phyloP scores from a whole-genome alignment of 1,140 invertebrate species.

The Cherax quadricarinatus region DNA sequence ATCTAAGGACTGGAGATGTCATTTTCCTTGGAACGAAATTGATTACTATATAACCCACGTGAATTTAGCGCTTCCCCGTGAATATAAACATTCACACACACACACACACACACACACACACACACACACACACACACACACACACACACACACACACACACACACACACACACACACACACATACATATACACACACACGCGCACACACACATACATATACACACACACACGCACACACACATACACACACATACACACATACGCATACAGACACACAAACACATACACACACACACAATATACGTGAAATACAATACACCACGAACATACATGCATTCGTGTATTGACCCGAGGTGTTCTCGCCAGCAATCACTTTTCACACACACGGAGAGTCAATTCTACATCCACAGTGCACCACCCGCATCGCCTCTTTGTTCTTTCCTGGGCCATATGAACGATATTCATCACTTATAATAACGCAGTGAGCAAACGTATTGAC shows the following conservation, averaged over 20 bases:
- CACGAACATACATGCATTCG: not conserved
- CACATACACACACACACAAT: not conserved
- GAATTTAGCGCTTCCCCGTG: no score
- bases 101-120: no score
- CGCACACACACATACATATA: no score
- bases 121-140: not conserved
- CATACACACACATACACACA: not conserved
- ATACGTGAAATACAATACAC: not conserved
- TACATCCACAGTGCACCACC: not conserved
- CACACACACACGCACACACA: no score
- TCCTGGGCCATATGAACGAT: not conserved
- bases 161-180: not conserved
- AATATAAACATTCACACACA: no score
- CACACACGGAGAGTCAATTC: not conserved
- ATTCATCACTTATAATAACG: constrained; percentile 32
- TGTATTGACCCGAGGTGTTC: no score
- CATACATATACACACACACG: not conserved
- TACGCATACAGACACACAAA: not conserved
- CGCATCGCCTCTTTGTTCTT: not conserved
- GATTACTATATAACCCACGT: no score
- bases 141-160: not conserved
- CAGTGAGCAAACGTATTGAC: constrained; percentile 26
- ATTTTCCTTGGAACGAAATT: no score
- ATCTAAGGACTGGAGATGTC: no score
- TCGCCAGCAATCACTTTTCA: no score